These are phyloP conservation scores for Caenorhabditis wallacei DNA, from an alignment of 2,888 invertebrate genomes.

Conservation along the genomic window DNA sequence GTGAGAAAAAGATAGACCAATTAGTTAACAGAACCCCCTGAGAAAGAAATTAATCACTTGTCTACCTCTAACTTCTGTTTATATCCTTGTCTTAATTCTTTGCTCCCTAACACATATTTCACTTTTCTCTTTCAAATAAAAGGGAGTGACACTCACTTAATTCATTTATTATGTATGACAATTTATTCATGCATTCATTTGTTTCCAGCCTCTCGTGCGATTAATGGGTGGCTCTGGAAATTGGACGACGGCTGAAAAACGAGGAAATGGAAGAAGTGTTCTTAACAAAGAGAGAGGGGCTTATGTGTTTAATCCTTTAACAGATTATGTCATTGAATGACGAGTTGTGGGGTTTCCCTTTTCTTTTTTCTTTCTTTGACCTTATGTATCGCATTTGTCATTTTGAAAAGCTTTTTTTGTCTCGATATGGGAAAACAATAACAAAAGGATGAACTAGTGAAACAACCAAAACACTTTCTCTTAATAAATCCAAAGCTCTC, in stretches of 20 bases:
- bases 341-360: neutral
- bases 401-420: conserved; percentile 5
- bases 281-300: conserved; percentile 3
- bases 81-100: conserved; percentile 6
- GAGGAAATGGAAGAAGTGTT: conserved; percentile 4
- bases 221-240: conserved; percentile 38
- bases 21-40: too few relatives aligned
- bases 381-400: conserved; percentile 15
- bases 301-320: conserved; percentile 15
- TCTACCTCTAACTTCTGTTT: neutral
- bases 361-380: neutral
- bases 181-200: conserved; percentile 62
- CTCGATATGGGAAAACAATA: too few relatives aligned
- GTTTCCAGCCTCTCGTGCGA: conserved; percentile 15
- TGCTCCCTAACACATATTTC: conserved; percentile 21
- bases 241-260: conserved; percentile 19
- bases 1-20: too few relatives aligned
- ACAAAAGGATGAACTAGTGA: neutral
- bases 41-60: too few relatives aligned
- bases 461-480: too few relatives aligned
- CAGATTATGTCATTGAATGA: conserved; percentile 23
- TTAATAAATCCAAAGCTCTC: too few relatives aligned
- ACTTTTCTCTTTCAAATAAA: neutral
- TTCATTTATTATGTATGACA: conserved; percentile 60
- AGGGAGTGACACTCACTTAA: conserved; percentile 28